Base-by-base conservation (phyloP, 2,113 vertebrate species). In the Meles meles region DNA sequence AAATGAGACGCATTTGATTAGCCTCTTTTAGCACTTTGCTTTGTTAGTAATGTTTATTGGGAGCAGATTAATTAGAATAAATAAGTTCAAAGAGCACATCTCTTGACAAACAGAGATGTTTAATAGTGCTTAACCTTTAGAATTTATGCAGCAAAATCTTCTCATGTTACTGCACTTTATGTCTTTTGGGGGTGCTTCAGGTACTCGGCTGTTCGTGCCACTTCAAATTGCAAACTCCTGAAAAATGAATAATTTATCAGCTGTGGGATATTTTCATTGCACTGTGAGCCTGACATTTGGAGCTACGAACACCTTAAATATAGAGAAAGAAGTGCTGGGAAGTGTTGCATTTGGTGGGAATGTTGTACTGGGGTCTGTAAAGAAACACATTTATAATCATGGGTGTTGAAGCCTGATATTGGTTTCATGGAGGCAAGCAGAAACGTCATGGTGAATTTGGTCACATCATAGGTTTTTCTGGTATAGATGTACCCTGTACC, bases 191-290 rank as follows among this genome's bases (percentile, higher is more conserved):
- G 93, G 77, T 96, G 42, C 91, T 98, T 91, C 52, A 90, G 85
- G 82, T 93, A 91, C 80, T 95, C 7, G 9, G 49, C 89, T 91
- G 37, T 84, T 89, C 91, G 72, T 91, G 72, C 85, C 61, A 90
- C 94, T 97, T 96, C 39, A 96, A 12, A 83, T 85, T 76, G 42
- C 29, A 94, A 89, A 94, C 47, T 93, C 59, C 55, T 94, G 82
- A 93, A 93, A 92, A 79, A 97, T 97, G 94, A 98, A 97, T 98
- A 96, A 98, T 96, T 94, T 94, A 97, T 97, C 74, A 97, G 65
- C 96, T 93, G 17, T 95, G 95, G 94, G 88, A 90, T 92, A 71
- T 86, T 96, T 81, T 47, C 29, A 7, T 96, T 96, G 84, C 42
- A 80, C 25, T 0, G 0, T 37, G 65, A 61, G 52, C 59, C 92